Evolutionary conservation across 92 coral and sea anemone genomes (phyloP).

Genomic region (Pocillopora meandrina): DNA sequence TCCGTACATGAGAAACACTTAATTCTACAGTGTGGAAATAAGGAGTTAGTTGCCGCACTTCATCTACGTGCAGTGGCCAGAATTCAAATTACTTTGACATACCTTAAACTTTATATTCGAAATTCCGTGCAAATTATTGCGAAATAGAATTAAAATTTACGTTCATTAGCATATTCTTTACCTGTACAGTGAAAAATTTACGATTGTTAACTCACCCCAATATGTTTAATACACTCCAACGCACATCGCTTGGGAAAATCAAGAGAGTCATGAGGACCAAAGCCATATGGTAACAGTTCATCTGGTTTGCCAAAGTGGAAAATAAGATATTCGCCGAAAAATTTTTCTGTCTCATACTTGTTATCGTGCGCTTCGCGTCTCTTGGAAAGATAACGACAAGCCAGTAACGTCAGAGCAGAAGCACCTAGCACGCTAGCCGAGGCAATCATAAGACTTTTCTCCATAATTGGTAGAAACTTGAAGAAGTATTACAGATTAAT

Average conservation of each 20-base stretch:
- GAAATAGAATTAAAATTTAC: no score
- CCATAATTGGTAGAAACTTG: neutral
- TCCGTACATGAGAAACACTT: no score
- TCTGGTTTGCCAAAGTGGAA: slow-evolving; percentile 67
- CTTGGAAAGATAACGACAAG: slow-evolving; percentile 50
- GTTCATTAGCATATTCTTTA: no score
- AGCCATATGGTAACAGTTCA: slow-evolving; percentile 63
- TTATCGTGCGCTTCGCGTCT: slow-evolving; percentile 32
- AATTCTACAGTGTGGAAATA: no score
- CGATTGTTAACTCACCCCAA: slow-evolving; percentile 38
- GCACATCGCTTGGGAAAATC: slow-evolving; percentile 72
- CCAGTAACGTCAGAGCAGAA: slow-evolving; percentile 52
- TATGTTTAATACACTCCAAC: slow-evolving; percentile 42
- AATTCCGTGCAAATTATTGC: no score
- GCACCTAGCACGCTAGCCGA: slow-evolving; percentile 61
- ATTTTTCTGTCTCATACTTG: slow-evolving; percentile 62
- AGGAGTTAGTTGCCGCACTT: no score
- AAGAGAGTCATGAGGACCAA: slow-evolving; percentile 64
- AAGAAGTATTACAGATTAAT: no score
- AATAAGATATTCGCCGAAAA: slow-evolving; percentile 59
- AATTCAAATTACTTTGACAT: no score
- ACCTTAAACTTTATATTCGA: no score
- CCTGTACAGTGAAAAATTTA: neutral
- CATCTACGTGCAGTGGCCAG: no score
- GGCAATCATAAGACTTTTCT: slow-evolving; percentile 34